Base-by-base conservation (phyloP, 2,888 invertebrate genomes). In the Nebria salina region DNA sequence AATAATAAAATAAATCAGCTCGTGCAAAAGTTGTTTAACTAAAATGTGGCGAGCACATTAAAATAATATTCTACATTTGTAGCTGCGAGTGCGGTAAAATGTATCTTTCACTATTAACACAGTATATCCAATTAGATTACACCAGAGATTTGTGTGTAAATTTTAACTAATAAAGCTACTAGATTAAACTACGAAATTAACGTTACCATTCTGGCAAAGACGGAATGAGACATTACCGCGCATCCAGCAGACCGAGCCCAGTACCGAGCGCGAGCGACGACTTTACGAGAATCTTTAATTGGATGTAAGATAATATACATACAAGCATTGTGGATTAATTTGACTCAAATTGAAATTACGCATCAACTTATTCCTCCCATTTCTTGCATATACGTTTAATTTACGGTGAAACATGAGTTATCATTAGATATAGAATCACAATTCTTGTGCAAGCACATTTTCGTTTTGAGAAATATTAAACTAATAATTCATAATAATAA, bases 141-240 rank as follows among this genome's bases (percentile, higher is more conserved):
- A 79, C 43, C 79, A 54, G 75, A 79, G 79, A 79, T 79, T 79
- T 79, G 79, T 74, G 79, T 78, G 78, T 65, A 78, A 78, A 78
- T 78, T 78, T 78, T 78, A 70, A 73, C 73, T 65, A 78, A 73
- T 78, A 78, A 78, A 54, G 78, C 68, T 68, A 54, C 54, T 54
- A 79, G 74, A 79, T 79, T 79, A 79, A 79, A 79, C 79, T 79
- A 79, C 68, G 79, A 79, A 79, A 79, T 79, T 79, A 79, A 79
- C 79, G 75, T 66, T 66, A 34, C 73, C 34, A 70, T 70, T 70
- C 25, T 34, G 34, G 70, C 25, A 25, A 25, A 70, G 70, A 70
- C 70, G 54, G 54, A 54, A 54, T 54, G 54, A 54, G 13, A 54
- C 54, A 54, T 54, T 54, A 54, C 54, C 54, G 7, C 4, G 54